Evolutionary conservation across 2,888 invertebrate genomes (phyloP), one percentile per base, ranked within the genome.

Genomic region (Agrochola lychnidis): DNA sequence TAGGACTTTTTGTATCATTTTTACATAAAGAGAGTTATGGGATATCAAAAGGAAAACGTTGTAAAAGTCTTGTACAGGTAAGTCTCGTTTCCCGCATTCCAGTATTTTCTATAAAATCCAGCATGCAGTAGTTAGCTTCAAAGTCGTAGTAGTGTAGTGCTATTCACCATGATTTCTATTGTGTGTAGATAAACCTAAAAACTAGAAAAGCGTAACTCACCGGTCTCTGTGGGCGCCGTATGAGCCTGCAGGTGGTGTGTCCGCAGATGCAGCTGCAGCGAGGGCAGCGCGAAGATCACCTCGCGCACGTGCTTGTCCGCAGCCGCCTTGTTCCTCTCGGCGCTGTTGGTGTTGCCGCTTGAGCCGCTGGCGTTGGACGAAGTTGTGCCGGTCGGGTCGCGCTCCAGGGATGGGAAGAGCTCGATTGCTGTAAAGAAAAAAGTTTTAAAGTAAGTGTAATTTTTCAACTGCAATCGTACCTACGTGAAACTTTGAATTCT

Each of bases 281-380:
- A 98, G 0, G 99, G 99, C 91, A 99, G 96, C 48, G 99, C 99
- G 97, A 99, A 99, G 93, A 99, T 99, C n/a, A 99, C 98, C 97
- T 99, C 99, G 22, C 99, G 97, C 84, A 98, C 98, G 93, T 99
- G 99, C 79, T 92, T 93, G 85, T 94, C 92, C 0, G 82, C 93
- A 25, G 90, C 89, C 68, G 91, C 89, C 87, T 92, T 97, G 76
- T 97, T 98, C 97, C 88, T 84, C 88, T 87, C 85, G 14, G 87
- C 70, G 97, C 98, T 83, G 89, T 90, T 84, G 73, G 92, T 96
- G 79, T 97, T 98, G 97, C 83, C 82, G 74, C 89, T 76, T 25
- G 79, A 42, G 63, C 78, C 75, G 62, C 75, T 40, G 14, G 87
- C 98, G 95, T 76, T 98, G 1, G 75, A 51, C 0, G 98, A 70